Percentiles rank a stretch among this genome's conserved stretches.
These are phyloP conservation scores for zebrafish (Danio rerio) DNA, from an alignment of 2,113 vertebrate genomes.

Conservation along the genomic window GRCz12tu NC_133200.1:3671001-3671500, in stretches of 20 bases:
- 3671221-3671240: slow-evolving; percentile 47
- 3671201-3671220: neutral
- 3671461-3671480: neutral
- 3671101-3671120: slow-evolving; percentile 70
- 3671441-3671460: too few species aligned
- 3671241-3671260: slow-evolving; percentile 73
- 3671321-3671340: too few species aligned
- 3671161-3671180: slow-evolving; percentile 72
- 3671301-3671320: too few species aligned
- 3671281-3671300: neutral
- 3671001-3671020: neutral
- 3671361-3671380: neutral
- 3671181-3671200: slow-evolving; percentile 50
- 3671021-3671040: too few species aligned
- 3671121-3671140: slow-evolving; percentile 68
- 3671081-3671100: slow-evolving; percentile 72
- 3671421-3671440: neutral
- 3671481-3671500: neutral
- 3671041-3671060: slow-evolving; percentile 68
- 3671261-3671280: slow-evolving; percentile 13
- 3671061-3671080: slow-evolving; percentile 77
- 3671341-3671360: neutral
- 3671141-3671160: slow-evolving; percentile 72
- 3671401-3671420: neutral
- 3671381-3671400: neutral